Evolutionary conservation across 35 echinoderm and acorn worm species (phyloP).

Genomic region (Acanthaster planci): DNA sequence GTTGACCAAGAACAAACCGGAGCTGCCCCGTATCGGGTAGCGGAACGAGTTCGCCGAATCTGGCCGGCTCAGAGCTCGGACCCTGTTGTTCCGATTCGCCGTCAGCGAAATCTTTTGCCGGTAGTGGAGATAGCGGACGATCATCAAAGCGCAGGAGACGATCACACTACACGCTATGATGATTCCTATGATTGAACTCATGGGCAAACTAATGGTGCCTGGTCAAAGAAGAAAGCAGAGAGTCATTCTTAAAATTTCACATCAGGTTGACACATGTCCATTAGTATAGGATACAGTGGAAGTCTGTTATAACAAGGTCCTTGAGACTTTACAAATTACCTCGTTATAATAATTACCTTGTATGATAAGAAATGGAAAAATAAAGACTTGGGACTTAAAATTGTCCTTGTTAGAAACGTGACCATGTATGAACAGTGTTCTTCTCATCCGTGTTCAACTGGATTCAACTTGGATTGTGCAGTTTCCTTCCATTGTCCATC

Average conservation of each 20-base stretch:
- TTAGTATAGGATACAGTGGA: no score
- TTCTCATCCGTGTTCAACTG: no score
- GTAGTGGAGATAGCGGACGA: neutral
- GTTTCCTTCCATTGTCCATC: no score
- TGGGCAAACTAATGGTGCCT: neutral
- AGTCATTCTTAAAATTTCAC: neutral
- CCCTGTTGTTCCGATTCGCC: neutral
- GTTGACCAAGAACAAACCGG: neutral
- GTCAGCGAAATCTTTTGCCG: neutral
- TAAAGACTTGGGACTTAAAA: no score
- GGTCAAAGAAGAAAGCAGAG: neutral
- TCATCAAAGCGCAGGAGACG: neutral
- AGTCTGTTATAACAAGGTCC: no score
- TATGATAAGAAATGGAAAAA: no score
- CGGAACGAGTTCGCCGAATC: neutral
- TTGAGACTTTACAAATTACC: no score
- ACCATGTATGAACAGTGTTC: no score
- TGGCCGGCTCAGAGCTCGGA: neutral
- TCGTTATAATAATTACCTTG: no score
- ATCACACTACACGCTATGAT: neutral
- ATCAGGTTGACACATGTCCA: no score
- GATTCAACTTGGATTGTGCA: no score
- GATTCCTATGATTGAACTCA: slow-evolving; percentile 4
- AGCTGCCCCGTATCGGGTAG: slow-evolving; percentile 11
- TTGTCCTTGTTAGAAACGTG: no score